Conservation (phyloP, 2,888 invertebrate species). For the Nemapogon koenigi region DNA sequence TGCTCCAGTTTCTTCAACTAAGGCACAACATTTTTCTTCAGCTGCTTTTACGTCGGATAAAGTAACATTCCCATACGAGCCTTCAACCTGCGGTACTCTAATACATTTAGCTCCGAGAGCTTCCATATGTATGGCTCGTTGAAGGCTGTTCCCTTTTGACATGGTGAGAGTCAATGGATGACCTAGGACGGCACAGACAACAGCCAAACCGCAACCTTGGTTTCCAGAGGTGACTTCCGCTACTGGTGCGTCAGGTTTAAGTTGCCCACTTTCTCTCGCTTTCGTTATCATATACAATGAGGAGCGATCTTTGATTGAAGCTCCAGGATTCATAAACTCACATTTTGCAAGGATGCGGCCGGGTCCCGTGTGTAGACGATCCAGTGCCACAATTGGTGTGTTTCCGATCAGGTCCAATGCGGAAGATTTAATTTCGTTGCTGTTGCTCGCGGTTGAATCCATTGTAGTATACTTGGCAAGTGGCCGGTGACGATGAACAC, state of each 20-base stretch:
- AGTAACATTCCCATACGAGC: slow-evolving; percentile 50
- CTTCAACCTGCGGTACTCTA: slow-evolving; percentile 49
- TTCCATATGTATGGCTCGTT: slow-evolving; percentile 53
- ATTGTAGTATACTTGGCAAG: too few species aligned
- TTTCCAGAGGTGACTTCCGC: slow-evolving; percentile 53
- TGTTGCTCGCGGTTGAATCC: slow-evolving; percentile 23
- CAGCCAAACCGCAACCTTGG: slow-evolving; percentile 52
- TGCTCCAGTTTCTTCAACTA: slow-evolving; percentile 37
- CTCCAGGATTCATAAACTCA: slow-evolving; percentile 57
- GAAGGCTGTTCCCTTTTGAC: slow-evolving; percentile 51
- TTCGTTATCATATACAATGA: slow-evolving; percentile 42
- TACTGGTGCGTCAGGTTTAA: slow-evolving; percentile 40
- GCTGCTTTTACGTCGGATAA: slow-evolving; percentile 42
- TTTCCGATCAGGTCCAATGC: slow-evolving; percentile 52
- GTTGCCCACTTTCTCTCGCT: slow-evolving; percentile 31
- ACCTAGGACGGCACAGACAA: slow-evolving; percentile 46
- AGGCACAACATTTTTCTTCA: slow-evolving; percentile 34
- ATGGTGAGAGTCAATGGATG: slow-evolving; percentile 49
- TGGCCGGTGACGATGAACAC: too few species aligned
- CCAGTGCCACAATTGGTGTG: slow-evolving; percentile 51
- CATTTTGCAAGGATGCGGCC: slow-evolving; percentile 52
- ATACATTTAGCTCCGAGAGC: slow-evolving; percentile 49
- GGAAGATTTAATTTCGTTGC: slow-evolving; percentile 44
- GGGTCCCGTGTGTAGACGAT: slow-evolving; percentile 44
- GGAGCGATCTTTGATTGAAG: slow-evolving; percentile 50